These are phyloP conservation scores for Acrobasis repandana DNA, from an alignment of 2,888 invertebrate species.

Conservation along the genomic window DNA sequence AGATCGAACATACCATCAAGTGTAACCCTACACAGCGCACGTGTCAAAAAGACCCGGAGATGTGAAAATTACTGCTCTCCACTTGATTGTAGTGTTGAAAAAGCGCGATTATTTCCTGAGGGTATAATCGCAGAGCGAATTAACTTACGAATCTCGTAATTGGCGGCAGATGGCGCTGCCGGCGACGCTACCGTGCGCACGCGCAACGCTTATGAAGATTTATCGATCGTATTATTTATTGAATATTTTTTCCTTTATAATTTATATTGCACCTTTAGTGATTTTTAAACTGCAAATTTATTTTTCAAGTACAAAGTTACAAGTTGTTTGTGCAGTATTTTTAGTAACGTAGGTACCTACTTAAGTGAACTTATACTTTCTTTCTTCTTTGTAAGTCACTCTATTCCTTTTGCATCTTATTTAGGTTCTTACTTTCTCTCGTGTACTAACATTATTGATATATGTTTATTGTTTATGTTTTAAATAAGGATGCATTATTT, in stretches of 20 bases:
- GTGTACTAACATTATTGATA: too few species aligned
- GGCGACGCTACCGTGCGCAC: conserved; percentile 57
- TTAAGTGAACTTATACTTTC: too few species aligned
- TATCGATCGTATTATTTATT: conserved; percentile 5
- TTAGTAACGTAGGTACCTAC: neutral
- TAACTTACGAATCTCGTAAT: conserved; percentile 64
- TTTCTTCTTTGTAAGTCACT: too few species aligned
- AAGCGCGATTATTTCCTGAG: conserved; percentile 58
- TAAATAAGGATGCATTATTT: too few species aligned
- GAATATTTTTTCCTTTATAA: neutral
- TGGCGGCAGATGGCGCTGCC: conserved; percentile 64
- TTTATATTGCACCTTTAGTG: neutral
- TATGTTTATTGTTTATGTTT: too few species aligned
- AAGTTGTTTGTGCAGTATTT: neutral
- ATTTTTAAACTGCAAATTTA: neutral
- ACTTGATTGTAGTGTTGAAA: conserved; percentile 48
- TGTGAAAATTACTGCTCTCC: conserved; percentile 55
- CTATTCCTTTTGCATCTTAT: too few species aligned
- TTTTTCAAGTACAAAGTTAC: too few species aligned
- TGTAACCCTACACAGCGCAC: conserved; percentile 52
- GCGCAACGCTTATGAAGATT: conserved; percentile 47
- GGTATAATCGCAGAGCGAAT: conserved; percentile 54
- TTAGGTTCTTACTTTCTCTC: too few species aligned
- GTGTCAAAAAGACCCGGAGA: conserved; percentile 49
- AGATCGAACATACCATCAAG: conserved; percentile 41